phyloP scores from a whole-genome alignment of 2,888 invertebrate genomes.

The Scaptomyza parva region DNA sequence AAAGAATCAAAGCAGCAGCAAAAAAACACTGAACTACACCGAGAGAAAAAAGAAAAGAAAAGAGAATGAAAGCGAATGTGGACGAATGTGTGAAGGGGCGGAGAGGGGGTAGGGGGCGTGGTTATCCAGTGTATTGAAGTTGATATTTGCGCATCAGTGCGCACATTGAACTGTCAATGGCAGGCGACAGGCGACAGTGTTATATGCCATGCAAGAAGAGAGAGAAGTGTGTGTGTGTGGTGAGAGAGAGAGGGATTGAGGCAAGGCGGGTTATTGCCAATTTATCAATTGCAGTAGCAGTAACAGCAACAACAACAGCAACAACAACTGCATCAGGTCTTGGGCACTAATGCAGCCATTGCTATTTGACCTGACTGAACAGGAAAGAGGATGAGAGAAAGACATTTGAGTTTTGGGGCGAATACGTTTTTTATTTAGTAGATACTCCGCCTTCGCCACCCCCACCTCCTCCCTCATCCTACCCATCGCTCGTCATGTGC shows the following conservation, averaged over 20 bases:
- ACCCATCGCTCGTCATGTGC: conserved; percentile 63
- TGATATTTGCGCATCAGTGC: conserved; percentile 80
- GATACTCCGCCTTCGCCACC: too few relatives aligned
- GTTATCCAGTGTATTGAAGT: conserved; percentile 71
- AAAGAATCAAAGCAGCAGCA: conserved; percentile 31
- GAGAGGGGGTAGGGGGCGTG: neutral
- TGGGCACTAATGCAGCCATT: conserved; percentile 69
- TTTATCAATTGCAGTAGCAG: conserved; percentile 71
- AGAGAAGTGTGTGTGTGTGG: neutral
- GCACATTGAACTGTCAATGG: conserved; percentile 81
- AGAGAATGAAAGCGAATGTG: conserved; percentile 54
- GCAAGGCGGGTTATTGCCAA: conserved; percentile 55
- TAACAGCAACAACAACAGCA: conserved; percentile 41
- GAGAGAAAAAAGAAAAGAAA: conserved; percentile 11
- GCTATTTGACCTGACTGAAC: conserved; percentile 61
- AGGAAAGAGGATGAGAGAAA: neutral
- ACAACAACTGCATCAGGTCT: conserved; percentile 23
- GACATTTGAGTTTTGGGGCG: neutral
- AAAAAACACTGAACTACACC: neutral
- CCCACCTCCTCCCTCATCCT: neutral
- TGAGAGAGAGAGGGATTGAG: neutral
- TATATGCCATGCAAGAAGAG: neutral
- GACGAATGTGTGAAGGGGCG: conserved; percentile 18
- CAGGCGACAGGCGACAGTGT: conserved; percentile 56
- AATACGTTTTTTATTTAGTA: too few relatives aligned